Evolutionary conservation across 2,797 vertebrate genomes (phyloP).

Genomic region (Pangasius larnaudii): DNA sequence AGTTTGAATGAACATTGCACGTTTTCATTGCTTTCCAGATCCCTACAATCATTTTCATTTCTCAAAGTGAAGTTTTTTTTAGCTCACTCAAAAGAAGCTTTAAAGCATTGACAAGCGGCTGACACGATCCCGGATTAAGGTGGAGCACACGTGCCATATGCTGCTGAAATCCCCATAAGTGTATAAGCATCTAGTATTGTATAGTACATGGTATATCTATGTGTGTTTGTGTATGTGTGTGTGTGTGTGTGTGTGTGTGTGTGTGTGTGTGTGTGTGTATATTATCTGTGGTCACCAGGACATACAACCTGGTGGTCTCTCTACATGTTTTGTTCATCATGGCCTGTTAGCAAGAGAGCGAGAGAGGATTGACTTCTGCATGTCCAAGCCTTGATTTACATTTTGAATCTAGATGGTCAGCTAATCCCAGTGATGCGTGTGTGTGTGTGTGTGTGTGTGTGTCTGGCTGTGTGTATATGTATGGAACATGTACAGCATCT

Average conservation of each 20-base stretch:
- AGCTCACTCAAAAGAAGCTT: background rate
- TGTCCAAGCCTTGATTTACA: conserved; percentile 48
- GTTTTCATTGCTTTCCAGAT: background rate
- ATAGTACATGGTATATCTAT: background rate
- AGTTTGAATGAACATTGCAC: background rate
- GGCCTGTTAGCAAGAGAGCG: conserved; percentile 2
- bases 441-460: conserved; percentile 42
- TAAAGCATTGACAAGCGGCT: background rate
- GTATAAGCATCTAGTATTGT: background rate
- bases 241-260: background rate
- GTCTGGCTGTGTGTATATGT: background rate
- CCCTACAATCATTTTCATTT: background rate
- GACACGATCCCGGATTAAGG: conserved; percentile 46
- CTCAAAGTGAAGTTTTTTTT: background rate
- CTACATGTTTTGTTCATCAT: conserved; percentile 41
- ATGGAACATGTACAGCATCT: conserved; percentile 32
- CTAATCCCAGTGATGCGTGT: conserved; percentile 43
- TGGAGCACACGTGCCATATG: conserved; percentile 45
- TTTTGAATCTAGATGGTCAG: conserved; percentile 52
- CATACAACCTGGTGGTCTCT: conserved; percentile 38
- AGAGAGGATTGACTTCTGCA: conserved; percentile 46
- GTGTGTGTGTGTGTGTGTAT: too few relatives aligned
- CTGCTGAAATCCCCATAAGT: conserved; percentile 17
- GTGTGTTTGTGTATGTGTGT: background rate
- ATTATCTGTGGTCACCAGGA: conserved; percentile 7